Percentiles rank a stretch among this genome's conserved stretches.
Conservation (phyloP, 1,140 invertebrate species). For the Drosophila bipectinata region DNA sequence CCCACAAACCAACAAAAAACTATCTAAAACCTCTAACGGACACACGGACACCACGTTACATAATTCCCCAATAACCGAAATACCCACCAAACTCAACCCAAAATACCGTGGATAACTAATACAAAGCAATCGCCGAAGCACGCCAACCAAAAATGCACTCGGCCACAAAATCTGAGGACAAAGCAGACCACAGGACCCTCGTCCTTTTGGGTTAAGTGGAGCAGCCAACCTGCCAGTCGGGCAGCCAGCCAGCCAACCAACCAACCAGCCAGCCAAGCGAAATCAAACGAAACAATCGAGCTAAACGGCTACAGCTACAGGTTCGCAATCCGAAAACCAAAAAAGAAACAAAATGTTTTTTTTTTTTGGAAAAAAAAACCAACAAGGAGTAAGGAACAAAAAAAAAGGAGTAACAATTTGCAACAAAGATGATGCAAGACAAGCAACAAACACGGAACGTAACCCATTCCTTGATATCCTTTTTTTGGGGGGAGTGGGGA, state of each 20-base stretch:
- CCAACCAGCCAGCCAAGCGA: slow-evolving; percentile 22
- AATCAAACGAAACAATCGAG: slow-evolving; percentile 42
- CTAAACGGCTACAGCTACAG: slow-evolving; percentile 27
- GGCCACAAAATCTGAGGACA: slow-evolving; percentile 49
- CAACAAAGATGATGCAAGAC: slow-evolving; percentile 61
- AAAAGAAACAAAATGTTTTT: slow-evolving; percentile 7
- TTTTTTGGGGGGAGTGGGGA: neutral
- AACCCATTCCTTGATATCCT: slow-evolving; percentile 1
- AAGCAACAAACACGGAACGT: slow-evolving; percentile 39
- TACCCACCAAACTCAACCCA: neutral
- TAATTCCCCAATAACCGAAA: too few relatives aligned
- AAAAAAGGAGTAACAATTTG: slow-evolving; percentile 51
- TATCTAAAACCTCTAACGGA: too few relatives aligned
- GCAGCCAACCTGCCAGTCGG: slow-evolving; percentile 13
- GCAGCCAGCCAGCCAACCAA: slow-evolving; percentile 22
- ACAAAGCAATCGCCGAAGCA: slow-evolving; percentile 41
- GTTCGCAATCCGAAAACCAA: neutral
- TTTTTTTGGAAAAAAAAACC: slow-evolving; percentile 31
- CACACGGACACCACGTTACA: too few relatives aligned
- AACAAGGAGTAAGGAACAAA: slow-evolving; percentile 12
- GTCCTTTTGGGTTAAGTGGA: slow-evolving; percentile 27
- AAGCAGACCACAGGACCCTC: slow-evolving; percentile 7
- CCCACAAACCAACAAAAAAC: too few relatives aligned
- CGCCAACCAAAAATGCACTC: slow-evolving; percentile 43
- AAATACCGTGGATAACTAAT: slow-evolving; percentile 14